Evolutionary conservation across 2,113 vertebrate genomes (phyloP), one percentile per base, ranked within the genome.

Genomic region (Silurus asotus): DNA sequence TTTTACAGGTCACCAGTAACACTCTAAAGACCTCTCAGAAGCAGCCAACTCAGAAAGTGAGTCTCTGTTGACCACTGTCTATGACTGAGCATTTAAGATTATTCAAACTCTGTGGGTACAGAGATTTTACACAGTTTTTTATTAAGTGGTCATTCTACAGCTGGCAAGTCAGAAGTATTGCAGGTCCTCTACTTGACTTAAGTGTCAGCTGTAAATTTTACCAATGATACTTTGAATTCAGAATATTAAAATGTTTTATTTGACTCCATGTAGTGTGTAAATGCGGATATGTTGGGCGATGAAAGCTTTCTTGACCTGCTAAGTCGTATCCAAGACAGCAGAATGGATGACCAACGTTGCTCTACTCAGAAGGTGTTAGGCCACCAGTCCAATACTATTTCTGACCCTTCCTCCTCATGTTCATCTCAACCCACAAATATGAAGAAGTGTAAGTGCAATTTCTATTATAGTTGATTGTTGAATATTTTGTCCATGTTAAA

Each of bases 321-420:
- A 84, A 98, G 97, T 86, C 95, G 97, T 51, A 99, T 99, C 94
- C 98, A 99, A 91, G 99, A 97, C 93, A 99, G 96, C 90, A 96
- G 98, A 81, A 99, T 99, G 97, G 98, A 99, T 17, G 97, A 99
- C 89, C 97, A 99, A 89, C 94, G 97, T 74, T 99, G 96, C 84
- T 95, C 92, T 80, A 93, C 99, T 77, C 92, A 93, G 80, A 95
- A 96, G 37, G 94, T 94, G 76, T 93, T 93, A 87, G 95, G 90
- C 92, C 88, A 90, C 58, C 59, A 93, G 19, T 81, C 95, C 49
- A 45, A n/a, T 0, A 69, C 94, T 25, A 89, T 82, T 0, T 45
- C 89, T 62, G 81, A 87, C 0, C 82, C 93, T 3, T 59, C 94
- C 3, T 93, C 94, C n/a, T 92, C 95, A 25, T 58, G 94, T 2